These are phyloP conservation scores for Thalassoma bifasciatum DNA, from an alignment of 2,113 vertebrate species.

Conservation along the genomic window DNA sequence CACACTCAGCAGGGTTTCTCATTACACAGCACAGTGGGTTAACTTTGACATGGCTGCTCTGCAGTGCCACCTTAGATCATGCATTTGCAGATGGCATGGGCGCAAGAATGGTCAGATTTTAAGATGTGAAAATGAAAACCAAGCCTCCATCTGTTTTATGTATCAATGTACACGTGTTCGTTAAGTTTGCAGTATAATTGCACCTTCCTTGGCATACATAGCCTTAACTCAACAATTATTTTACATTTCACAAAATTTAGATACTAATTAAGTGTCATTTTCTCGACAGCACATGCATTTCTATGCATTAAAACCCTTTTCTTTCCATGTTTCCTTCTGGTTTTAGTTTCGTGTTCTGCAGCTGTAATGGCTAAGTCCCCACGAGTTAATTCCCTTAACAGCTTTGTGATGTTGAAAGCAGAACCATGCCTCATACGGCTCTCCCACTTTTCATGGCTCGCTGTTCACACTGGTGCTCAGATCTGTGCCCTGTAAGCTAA, in stretches of 20 bases:
- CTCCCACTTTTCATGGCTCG: constrained; percentile 31
- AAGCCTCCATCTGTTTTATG: neutral
- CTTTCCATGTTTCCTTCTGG: constrained; percentile 25
- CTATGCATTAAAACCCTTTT: constrained; percentile 34
- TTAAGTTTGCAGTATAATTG: neutral
- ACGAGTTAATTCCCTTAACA: constrained; percentile 63
- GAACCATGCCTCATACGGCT: constrained; percentile 31
- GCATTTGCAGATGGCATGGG: constrained; percentile 2
- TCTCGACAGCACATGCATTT: constrained; percentile 35
- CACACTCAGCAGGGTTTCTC: constrained; percentile 51
- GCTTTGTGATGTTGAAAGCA: constrained; percentile 64
- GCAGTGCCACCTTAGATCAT: constrained; percentile 26
- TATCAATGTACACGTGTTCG: neutral
- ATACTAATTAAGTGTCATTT: constrained; percentile 32
- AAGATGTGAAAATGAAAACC: constrained; percentile 1
- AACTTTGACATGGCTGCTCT: constrained; percentile 31
- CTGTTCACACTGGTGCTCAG: constrained; percentile 40
- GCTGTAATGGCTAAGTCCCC: constrained; percentile 60
- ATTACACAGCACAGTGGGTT: constrained; percentile 50
- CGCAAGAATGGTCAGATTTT: neutral
- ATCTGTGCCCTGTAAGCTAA: constrained; percentile 40
- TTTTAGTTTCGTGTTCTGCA: constrained; percentile 68
- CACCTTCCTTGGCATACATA: neutral
- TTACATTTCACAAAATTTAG: neutral
- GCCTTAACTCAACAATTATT: neutral